Evolutionary conservation across 2,888 invertebrate species (phyloP).

Genomic region (Habrosyne pyritoides): DNA sequence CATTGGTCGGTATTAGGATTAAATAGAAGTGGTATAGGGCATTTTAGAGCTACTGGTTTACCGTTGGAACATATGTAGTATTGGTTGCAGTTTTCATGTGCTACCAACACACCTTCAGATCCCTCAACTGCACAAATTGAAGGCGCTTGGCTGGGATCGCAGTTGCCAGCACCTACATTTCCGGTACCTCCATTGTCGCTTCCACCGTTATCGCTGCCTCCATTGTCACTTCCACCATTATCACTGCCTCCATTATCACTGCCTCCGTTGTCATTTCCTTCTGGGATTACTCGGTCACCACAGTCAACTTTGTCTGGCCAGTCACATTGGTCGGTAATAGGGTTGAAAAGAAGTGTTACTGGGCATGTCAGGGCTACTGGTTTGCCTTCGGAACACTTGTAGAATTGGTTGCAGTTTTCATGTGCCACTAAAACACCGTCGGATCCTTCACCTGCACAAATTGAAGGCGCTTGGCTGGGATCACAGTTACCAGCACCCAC

Average conservation of each 20-base stretch:
- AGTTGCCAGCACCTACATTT: slow-evolving; percentile 10
- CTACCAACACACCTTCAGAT: slow-evolving; percentile 17
- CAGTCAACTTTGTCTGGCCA: slow-evolving; percentile 50
- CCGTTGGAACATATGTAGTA: slow-evolving; percentile 28
- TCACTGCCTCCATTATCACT: slow-evolving; percentile 12
- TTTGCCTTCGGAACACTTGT: slow-evolving; percentile 38
- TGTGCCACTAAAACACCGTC: slow-evolving; percentile 45
- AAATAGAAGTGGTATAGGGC: slow-evolving; percentile 19
- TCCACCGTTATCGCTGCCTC: not conserved
- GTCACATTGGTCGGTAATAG: slow-evolving; percentile 40
- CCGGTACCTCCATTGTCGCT: slow-evolving; percentile 12
- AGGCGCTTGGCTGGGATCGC: slow-evolving; percentile 2
- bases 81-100: slow-evolving; percentile 28
- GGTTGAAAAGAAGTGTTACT: slow-evolving; percentile 38
- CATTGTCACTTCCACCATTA: not conserved
- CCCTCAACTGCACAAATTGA: slow-evolving; percentile 18
- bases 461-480: slow-evolving; percentile 41
- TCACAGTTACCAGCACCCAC: slow-evolving; percentile 35
- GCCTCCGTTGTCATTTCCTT: slow-evolving; percentile 13
- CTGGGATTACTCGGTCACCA: slow-evolving; percentile 38
- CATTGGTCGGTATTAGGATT: slow-evolving; percentile 22
- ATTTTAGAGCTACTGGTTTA: slow-evolving; percentile 18
- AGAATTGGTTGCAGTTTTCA: slow-evolving; percentile 52
- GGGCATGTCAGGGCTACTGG: slow-evolving; percentile 39
- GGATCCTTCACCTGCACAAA: slow-evolving; percentile 41